phyloP scores from a whole-genome alignment of 2,888 invertebrate genomes.

The Nymphalis polychloros region DNA sequence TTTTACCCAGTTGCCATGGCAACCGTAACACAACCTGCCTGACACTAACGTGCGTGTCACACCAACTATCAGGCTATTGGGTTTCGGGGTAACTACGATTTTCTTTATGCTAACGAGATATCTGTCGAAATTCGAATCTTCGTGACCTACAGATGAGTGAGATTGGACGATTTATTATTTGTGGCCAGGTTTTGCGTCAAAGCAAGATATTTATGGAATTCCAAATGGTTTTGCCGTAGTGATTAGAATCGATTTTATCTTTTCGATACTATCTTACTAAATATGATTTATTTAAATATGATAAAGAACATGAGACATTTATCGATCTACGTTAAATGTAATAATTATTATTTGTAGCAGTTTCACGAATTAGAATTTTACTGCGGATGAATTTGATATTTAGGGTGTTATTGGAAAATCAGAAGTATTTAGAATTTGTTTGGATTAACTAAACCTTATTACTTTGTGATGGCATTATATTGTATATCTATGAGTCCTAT shows the following conservation, averaged over 20 bases:
- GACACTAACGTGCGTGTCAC: slow-evolving; percentile 39
- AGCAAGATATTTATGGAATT: background rate
- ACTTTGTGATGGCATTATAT: too few species aligned
- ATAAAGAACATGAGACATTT: background rate
- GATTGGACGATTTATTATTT: background rate
- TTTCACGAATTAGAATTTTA: too few species aligned
- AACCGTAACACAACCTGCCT: slow-evolving; percentile 45
- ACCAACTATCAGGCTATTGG: slow-evolving; percentile 15
- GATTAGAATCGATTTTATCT: background rate
- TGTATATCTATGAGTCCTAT: too few species aligned
- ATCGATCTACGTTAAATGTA: background rate
- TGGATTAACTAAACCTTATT: too few species aligned
- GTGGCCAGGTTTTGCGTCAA: background rate
- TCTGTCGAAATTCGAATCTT: background rate
- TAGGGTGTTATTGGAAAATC: too few species aligned
- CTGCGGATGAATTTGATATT: too few species aligned
- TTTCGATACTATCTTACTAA: background rate
- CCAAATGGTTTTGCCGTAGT: background rate
- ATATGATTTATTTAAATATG: too few species aligned
- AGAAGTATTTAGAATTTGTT: too few species aligned
- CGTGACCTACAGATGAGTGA: background rate
- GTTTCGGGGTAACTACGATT: slow-evolving; percentile 3
- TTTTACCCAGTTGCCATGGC: slow-evolving; percentile 50
- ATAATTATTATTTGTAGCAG: too few species aligned
- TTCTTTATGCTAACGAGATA: slow-evolving; percentile 4